phyloP scores from a whole-genome alignment of 2,888 invertebrate genomes.

The Patella ulyssiponensis region DNA sequence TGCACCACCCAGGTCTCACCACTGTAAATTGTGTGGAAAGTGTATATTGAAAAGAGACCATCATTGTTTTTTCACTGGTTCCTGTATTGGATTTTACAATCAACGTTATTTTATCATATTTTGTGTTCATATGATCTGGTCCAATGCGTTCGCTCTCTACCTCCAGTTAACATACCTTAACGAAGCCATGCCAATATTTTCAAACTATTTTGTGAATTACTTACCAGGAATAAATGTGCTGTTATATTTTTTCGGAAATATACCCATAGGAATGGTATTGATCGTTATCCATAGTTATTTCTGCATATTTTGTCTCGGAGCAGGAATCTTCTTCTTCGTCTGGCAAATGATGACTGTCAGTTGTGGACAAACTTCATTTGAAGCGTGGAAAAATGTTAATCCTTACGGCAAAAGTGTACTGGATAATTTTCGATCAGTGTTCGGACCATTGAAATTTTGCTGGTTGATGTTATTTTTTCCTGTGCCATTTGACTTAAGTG shows the following conservation, averaged over 20 bases:
- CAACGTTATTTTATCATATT: conserved; percentile 72
- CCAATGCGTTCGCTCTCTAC: conserved; percentile 40
- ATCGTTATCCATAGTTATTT: conserved; percentile 48
- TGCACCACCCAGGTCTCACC: conserved; percentile 66
- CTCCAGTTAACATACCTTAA: conserved; percentile 56
- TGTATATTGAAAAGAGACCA: conserved; percentile 72
- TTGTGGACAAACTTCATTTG: conserved; percentile 59
- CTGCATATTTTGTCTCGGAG: conserved; percentile 37
- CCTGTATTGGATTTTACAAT: conserved; percentile 72
- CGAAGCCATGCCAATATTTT: conserved; percentile 44
- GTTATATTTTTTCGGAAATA: conserved; percentile 47
- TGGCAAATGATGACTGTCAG: conserved; percentile 55
- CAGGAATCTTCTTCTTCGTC: conserved; percentile 44
- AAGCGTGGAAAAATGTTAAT: conserved; percentile 49
- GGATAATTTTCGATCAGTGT: conserved; percentile 55
- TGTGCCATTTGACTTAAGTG: conserved; percentile 23
- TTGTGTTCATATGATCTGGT: conserved; percentile 56
- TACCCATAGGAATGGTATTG: conserved; percentile 44
- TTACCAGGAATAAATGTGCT: conserved; percentile 50
- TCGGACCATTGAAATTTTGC: conserved; percentile 50
- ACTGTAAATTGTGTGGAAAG: conserved; percentile 70
- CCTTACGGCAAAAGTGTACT: conserved; percentile 16
- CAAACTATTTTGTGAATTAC: conserved; percentile 45
- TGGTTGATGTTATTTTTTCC: conserved; percentile 28
- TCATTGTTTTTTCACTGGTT: conserved; percentile 71